Evolutionary conservation across 2,888 invertebrate species (phyloP).

Genomic region (Drosophila flavopinicola): DNA sequence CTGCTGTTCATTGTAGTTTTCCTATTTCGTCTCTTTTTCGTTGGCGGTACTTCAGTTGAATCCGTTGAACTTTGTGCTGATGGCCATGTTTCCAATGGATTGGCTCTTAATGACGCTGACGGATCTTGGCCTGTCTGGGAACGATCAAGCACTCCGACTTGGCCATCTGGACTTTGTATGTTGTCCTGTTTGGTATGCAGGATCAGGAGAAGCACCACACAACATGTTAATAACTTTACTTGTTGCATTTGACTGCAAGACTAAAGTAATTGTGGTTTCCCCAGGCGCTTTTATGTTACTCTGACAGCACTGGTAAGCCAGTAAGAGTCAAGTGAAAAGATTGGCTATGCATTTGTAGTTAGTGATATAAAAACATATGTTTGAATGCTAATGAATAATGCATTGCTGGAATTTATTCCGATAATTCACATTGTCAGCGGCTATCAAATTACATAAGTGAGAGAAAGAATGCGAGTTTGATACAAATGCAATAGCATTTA

Average conservation of each 20-base stretch:
- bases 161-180: neutral
- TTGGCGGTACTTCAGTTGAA: no score
- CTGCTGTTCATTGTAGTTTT: neutral
- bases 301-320: neutral
- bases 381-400: neutral
- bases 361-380: neutral
- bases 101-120: neutral
- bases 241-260: slow-evolving; percentile 13
- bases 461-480: no score
- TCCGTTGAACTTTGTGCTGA: neutral
- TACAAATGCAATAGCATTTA: no score
- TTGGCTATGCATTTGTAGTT: neutral
- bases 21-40: neutral
- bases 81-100: neutral
- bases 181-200: neutral
- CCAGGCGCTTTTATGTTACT: slow-evolving; percentile 19
- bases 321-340: neutral
- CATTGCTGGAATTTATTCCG: neutral
- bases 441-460: neutral
- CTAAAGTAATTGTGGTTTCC: neutral
- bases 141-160: neutral
- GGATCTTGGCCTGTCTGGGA: neutral
- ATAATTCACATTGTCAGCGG: neutral
- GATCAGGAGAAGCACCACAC: slow-evolving; percentile 9
- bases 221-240: neutral